These are phyloP conservation scores for Meteorus cinctellus DNA, from an alignment of 2,888 invertebrate species.

Conservation along the genomic window DNA sequence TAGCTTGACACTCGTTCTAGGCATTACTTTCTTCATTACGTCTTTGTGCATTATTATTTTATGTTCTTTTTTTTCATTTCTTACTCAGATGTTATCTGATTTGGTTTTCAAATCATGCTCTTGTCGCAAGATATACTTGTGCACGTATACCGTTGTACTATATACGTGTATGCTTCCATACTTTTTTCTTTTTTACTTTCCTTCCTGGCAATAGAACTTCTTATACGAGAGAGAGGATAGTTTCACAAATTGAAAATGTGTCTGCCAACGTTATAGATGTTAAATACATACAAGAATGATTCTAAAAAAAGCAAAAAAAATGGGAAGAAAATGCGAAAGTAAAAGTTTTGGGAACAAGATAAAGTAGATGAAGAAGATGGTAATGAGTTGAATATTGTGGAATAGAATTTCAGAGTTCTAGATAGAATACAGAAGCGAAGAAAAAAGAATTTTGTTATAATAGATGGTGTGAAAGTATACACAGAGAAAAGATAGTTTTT, in stretches of 20 bases:
- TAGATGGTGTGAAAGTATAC: not conserved
- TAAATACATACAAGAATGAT: conserved; percentile 18
- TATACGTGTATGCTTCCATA: not conserved
- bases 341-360: conserved; percentile 3
- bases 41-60: not conserved
- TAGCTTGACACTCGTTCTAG: conserved; percentile 6
- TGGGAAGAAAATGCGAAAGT: conserved; percentile 17
- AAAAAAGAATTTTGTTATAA: not conserved
- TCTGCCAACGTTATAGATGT: conserved; percentile 1
- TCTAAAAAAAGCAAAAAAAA: not conserved
- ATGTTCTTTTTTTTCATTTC: not conserved
- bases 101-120: not conserved
- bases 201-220: not conserved
- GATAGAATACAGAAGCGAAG: not conserved
- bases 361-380: not conserved
- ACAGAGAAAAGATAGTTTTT: not conserved
- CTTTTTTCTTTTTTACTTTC: not conserved
- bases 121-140: not conserved
- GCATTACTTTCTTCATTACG: conserved; percentile 3
- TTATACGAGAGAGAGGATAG: conserved; percentile 5
- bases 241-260: conserved; percentile 19
- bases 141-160: conserved; percentile 3
- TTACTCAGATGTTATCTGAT: not conserved
- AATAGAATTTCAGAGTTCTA: not conserved
- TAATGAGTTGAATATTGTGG: not conserved